Base-by-base conservation (phyloP, 2,113 vertebrate species). In the Corydoras maculifer region DNA sequence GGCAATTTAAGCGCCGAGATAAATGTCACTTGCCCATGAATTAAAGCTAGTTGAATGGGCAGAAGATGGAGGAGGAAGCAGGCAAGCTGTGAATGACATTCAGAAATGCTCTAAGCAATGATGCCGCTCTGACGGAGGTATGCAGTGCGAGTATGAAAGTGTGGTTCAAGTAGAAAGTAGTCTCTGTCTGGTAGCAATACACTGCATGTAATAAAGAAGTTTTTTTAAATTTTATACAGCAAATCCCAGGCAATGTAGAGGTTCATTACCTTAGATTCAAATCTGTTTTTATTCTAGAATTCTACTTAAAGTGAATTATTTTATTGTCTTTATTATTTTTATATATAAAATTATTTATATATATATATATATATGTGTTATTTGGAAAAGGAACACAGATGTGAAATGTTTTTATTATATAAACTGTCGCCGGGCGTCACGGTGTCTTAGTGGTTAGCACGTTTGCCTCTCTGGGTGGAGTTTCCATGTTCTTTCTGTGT, bases 71-170 rank as follows among this genome's bases (percentile, higher is more conserved):
- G 25, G 58, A 68, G 59, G 68, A 58, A 55, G 51, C 51, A 18
- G 51, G 65, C 65, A 61, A 73, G 64, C 48, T 74, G 65, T 68
- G 58, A 74, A 57, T 74, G 72, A 68, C 58, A 29, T 61, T 74
- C 58, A 49, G 72, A 62, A 48, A 74, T 55, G 49, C 60, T 62
- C 18, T 57, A 73, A 58, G 72, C 64, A 35, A 15, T 11, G 72
- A 74, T 10, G 32, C 15, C 53, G 51, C 50, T 54, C 58, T 6
- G 50, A 74, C 49, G 65, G 65, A 53, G 29, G 43, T 25, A 59
- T 62, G 72, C 25, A 11, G 30, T 68, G 72, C 59, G 53, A 30
- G 51, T 62, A 51, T 55, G 64, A 43, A 67, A 61, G n/a, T 61
- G 7, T 43, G 25, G 30, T 68, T 50, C 29, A 64, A 64, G 62